Evolutionary conservation across 1,140 invertebrate species (phyloP), one percentile per base, ranked within the genome.

Genomic region (Octopus sinensis): DNA sequence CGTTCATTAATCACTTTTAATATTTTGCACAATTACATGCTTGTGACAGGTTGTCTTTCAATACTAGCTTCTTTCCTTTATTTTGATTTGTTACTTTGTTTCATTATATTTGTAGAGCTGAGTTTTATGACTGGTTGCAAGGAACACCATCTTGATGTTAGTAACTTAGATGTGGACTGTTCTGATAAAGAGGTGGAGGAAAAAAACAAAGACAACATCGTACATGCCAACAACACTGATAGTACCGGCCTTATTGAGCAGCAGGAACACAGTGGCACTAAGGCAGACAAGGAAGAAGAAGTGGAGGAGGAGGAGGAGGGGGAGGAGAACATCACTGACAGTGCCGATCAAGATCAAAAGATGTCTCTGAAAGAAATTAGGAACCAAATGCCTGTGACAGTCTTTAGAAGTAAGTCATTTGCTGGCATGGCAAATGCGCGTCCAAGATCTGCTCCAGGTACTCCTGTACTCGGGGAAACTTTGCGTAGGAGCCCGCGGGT

Each of bases 351-450:
- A 6, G 30, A 73, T 5, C 17, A 13, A 9, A 73, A 73, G 9
- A 77, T 77, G 76, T 77, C 76, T 7, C 52, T 77, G n/a, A 77
- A 77, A 17, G 76, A 77, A 51, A 77, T 43, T 17, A n/a, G 76
- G 13, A 77, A 53, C 52, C 76, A 77, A 51, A 77, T 77, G 76
- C 76, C 76, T 77, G 76, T 53, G 43, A 82, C 85, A 73, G 87
- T 89, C 43, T 82, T 82, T 9, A 81, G 88, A 54, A 88, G 87
- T 82, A 86, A 89, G n/a, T 88, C 87, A 51, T 89, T 89, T 83
- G 86, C 84, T 73, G 88, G 87, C 6, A 86, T 88, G 85, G 85
- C 86, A 4, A 82, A 83, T n/a, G 81, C 82, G 9, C 54, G 81
- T 23, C 62, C 54, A 78, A n/a, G 78, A 51, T 56, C 86, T 6